Evolutionary conservation across 2,797 vertebrate genomes (phyloP), one percentile per base, ranked within the genome.

Genomic region (Cossypha niveicapilla): DNA sequence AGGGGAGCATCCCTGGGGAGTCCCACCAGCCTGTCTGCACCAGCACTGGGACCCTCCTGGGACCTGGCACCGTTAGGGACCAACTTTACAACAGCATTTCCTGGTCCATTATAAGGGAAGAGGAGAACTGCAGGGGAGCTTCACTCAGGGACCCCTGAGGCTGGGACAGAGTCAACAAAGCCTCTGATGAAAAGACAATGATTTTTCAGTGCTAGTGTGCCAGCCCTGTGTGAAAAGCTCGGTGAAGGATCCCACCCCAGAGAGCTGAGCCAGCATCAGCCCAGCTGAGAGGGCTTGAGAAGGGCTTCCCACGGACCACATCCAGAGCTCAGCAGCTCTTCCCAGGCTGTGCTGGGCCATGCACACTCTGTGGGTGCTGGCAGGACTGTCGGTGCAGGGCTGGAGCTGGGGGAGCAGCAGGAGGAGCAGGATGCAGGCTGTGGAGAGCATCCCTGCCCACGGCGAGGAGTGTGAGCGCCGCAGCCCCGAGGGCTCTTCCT

Each of bases 301-400:
- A 15, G 0, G 25, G 24, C 2, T 6, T 34, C 10, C 2, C 62
- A 28, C 1, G 0, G 34, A 21, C 28, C 4, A 2, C 1, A 14
- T 1, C 51, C 13, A 1, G 44, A 71, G 41, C 57, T 47, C 9
- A 4, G 70, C 61, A 7, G 3, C 48, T 18, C 17, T 77, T 50
- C 8, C 63, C 1, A 0, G 9, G 39, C 74, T 24, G 45, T 8
- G 21, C 0, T 5, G 39, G 28, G 72, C 72, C 68, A 90, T 94
- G 98, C 98, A 97, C 1, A 54, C 97, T 0, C 92, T 98, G 54
- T 97, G 98, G 63, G 96, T 94, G 2, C 96, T 98, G 94, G 93
- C 95, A 3, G 96, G 98, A 67, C 97, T 98, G 78, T 96, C 83
- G 2, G 77, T 96, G 39, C 97, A 97, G 76, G 94, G 93, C 95